A percentile compares a stretch with the other conserved stretches of the same genome.
phyloP scores from a whole-genome alignment of 2,888 invertebrate species.

The Formica aserva region DNA sequence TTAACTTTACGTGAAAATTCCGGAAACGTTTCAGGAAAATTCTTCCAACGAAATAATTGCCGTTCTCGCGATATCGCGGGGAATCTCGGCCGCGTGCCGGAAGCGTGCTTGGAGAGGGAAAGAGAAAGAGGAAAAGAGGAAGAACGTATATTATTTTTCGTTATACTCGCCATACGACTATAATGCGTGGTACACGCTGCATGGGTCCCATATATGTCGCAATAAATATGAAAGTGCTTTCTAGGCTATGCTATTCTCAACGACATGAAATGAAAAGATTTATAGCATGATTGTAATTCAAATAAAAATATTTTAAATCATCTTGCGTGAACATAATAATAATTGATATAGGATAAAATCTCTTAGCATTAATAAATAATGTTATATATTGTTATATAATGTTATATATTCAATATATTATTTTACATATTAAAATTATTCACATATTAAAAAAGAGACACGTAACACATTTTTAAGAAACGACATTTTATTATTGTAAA shows the following conservation, averaged over 20 bases:
- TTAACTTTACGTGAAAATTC: conserved; percentile 58
- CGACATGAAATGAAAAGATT: conserved; percentile 19
- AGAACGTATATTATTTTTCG: conserved; percentile 32
- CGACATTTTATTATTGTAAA: too few relatives aligned
- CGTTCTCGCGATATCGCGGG: conserved; percentile 53
- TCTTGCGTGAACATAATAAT: background rate
- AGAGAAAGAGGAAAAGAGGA: background rate
- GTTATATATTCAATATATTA: background rate
- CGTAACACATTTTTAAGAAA: background rate
- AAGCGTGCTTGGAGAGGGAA: too few relatives aligned
- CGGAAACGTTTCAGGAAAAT: conserved; percentile 58
- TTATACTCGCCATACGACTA: conserved; percentile 10
- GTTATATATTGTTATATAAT: too few relatives aligned
- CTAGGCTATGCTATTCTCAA: background rate
- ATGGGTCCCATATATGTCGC: background rate
- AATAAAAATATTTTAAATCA: background rate
- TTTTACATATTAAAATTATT: background rate
- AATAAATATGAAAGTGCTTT: conserved; percentile 38
- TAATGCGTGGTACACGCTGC: conserved; percentile 23
- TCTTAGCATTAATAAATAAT: background rate
- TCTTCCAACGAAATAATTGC: conserved; percentile 58
- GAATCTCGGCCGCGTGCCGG: conserved; percentile 56
- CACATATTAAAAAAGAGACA: background rate
- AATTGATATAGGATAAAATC: background rate
- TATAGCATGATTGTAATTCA: background rate